Evolutionary conservation across 2,113 vertebrate species (phyloP).

Genomic region (Falco punctatus): DNA sequence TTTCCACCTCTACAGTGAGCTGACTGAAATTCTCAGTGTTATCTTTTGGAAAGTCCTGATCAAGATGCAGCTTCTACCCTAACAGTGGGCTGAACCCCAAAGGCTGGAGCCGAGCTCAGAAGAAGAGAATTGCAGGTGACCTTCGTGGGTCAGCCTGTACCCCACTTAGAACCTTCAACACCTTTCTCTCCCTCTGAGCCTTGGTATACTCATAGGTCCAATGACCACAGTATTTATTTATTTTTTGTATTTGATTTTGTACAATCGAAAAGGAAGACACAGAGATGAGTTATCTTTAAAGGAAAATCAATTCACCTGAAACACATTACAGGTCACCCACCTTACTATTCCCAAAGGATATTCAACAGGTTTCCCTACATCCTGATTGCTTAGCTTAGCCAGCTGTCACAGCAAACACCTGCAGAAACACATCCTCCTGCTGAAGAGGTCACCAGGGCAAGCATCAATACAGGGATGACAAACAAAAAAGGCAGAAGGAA

Average conservation of each 20-base stretch:
- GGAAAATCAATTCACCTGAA: conserved; percentile 7
- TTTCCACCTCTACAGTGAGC: not conserved
- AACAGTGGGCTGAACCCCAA: not conserved
- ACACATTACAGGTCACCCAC: not conserved
- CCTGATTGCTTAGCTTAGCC: not conserved
- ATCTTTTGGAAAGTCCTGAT: not conserved
- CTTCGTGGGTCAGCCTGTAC: not conserved
- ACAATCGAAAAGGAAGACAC: not conserved
- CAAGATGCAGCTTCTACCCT: not conserved
- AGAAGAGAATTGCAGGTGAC: not conserved
- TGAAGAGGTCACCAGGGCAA: not conserved
- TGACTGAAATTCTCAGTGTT: not conserved
- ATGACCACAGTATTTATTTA: not conserved
- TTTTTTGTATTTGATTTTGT: not conserved
- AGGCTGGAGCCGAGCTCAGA: not conserved
- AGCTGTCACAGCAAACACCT: not conserved
- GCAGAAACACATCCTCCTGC: not conserved
- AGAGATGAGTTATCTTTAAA: not conserved
- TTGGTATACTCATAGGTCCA: not conserved
- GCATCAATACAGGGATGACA: not conserved
- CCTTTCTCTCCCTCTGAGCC: not conserved
- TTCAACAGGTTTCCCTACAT: not conserved
- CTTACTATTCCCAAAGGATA: not conserved
- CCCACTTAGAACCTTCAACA: not conserved
- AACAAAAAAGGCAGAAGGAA: not conserved